These are phyloP conservation scores for Diuraphis noxia DNA, from an alignment of 1,140 invertebrate genomes.

Conservation along the genomic window DNA sequence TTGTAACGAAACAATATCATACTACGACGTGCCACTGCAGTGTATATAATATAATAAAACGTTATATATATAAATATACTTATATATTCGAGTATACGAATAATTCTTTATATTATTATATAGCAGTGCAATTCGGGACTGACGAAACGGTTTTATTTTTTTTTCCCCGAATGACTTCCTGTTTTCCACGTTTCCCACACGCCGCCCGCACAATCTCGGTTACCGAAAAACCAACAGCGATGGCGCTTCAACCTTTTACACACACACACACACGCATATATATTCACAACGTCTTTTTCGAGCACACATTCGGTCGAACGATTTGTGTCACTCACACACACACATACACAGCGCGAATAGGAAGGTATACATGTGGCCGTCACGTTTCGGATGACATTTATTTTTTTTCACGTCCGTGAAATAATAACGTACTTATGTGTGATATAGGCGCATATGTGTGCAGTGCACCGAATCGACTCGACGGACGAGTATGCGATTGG, in stretches of 20 bases:
- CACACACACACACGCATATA: too few relatives aligned
- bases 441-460: too few relatives aligned
- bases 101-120: too few relatives aligned
- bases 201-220: background rate
- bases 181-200: background rate
- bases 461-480: background rate
- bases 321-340: background rate
- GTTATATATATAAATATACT: too few relatives aligned
- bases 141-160: background rate
- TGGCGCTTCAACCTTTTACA: background rate
- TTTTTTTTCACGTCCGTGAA: background rate
- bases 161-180: background rate
- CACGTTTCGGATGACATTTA: background rate
- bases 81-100: background rate
- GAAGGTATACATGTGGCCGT: background rate
- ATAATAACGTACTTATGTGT: background rate
- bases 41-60: background rate
- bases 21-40: background rate
- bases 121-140: background rate
- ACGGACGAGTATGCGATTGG: background rate
- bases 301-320: background rate
- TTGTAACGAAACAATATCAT: background rate
- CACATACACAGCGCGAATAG: background rate
- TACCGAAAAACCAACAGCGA: background rate
- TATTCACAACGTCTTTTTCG: background rate